These are phyloP conservation scores for Neoarius graeffei DNA, from an alignment of 2,113 vertebrate genomes.

Conservation along the genomic window DNA sequence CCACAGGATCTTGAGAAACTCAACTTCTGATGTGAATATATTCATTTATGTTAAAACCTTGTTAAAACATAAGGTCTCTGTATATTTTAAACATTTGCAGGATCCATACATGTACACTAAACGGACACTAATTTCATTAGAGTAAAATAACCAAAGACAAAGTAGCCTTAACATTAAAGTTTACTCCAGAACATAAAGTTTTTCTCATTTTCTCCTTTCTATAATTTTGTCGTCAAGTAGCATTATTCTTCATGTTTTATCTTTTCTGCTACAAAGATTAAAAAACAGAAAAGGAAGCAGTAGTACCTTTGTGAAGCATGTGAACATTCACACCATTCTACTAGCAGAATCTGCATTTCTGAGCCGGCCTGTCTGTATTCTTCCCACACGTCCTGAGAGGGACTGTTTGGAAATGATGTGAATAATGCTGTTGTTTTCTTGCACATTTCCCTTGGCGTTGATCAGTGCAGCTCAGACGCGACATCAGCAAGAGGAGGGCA, in stretches of 20 bases:
- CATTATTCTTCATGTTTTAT: too few species aligned
- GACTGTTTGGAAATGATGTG: conserved; percentile 40
- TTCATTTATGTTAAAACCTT: background rate
- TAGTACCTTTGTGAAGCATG: background rate
- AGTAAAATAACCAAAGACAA: background rate
- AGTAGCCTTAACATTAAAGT: background rate
- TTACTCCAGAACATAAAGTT: background rate
- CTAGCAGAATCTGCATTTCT: conserved; percentile 4
- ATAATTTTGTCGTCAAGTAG: background rate
- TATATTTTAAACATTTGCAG: background rate
- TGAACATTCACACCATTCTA: background rate
- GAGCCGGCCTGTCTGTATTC: background rate
- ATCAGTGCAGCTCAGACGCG: conserved; percentile 23
- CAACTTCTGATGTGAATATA: background rate
- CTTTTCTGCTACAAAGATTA: background rate
- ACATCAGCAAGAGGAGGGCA: conserved; percentile 35
- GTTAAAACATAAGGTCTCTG: background rate
- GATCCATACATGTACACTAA: background rate
- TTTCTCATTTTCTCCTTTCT: background rate
- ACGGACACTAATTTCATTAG: background rate
- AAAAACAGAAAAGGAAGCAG: background rate
- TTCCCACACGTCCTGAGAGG: conserved; percentile 18
- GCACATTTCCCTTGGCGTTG: background rate
- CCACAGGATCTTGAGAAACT: background rate
- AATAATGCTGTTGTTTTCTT: conserved; percentile 50